Percentiles rank a stretch among this genome's conserved stretches.
Evolutionary conservation across 2,888 invertebrate genomes (phyloP).

Genomic region (Drosophila colorata): DNA sequence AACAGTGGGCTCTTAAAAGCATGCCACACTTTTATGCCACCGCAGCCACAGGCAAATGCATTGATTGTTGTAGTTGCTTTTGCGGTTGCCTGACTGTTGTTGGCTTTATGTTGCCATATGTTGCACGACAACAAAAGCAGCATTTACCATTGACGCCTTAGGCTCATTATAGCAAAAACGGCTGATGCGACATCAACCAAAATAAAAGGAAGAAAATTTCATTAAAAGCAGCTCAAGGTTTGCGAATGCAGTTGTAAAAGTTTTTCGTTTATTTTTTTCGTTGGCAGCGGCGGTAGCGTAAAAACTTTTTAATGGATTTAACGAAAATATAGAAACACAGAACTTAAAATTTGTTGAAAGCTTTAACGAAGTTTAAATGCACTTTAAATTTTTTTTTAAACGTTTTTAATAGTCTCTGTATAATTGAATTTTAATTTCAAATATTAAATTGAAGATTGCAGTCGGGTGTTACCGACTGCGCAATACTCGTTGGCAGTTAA

Average conservation of each 20-base stretch:
- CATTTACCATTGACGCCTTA: constrained; percentile 58
- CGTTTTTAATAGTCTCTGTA: not conserved
- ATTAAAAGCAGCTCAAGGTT: constrained; percentile 78
- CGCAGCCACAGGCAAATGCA: constrained; percentile 37
- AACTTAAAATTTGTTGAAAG: constrained; percentile 22
- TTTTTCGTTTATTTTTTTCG: constrained; percentile 39
- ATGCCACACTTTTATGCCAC: constrained; percentile 45
- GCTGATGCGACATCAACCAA: constrained; percentile 13
- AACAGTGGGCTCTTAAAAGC: constrained; percentile 30
- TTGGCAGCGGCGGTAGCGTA: constrained; percentile 22
- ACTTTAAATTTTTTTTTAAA: constrained; percentile 18
- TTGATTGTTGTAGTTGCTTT: constrained; percentile 35
- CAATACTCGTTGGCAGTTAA: too few species aligned
- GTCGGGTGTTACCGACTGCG: not conserved
- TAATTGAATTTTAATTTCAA: not conserved
- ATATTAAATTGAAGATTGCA: not conserved
- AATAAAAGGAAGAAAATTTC: constrained; percentile 59
- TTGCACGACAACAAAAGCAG: constrained; percentile 56
- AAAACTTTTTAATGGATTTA: constrained; percentile 77
- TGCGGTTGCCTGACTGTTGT: constrained; percentile 27
- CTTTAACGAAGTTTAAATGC: constrained; percentile 43
- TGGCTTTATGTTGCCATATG: constrained; percentile 62
- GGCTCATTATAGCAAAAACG: constrained; percentile 59
- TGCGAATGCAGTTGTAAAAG: constrained; percentile 70
- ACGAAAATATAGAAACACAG: constrained; percentile 40